Conservation (phyloP, 2,888 invertebrate species). For the Pterobdella sp. region DNA sequence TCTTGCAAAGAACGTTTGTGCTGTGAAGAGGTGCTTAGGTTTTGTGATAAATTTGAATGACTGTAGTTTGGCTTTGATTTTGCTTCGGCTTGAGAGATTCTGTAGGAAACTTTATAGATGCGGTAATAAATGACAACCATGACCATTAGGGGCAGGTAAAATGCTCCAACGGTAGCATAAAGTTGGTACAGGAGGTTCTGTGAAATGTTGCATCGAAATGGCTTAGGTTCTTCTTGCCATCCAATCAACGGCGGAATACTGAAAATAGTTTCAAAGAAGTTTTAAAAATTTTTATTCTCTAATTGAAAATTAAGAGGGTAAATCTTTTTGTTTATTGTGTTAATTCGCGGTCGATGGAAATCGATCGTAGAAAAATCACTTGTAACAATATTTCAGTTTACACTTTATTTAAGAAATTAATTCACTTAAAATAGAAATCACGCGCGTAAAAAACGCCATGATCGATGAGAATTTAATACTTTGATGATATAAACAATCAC, state of each 20-base stretch:
- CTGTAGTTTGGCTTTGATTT: constrained; percentile 41
- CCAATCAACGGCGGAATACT: constrained; percentile 69
- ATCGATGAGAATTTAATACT: too few species aligned
- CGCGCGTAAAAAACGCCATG: too few species aligned
- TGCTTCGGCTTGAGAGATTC: constrained; percentile 46
- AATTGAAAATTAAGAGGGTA: too few species aligned
- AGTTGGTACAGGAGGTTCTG: constrained; percentile 92
- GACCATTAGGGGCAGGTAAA: constrained; percentile 88
- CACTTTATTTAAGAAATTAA: too few species aligned
- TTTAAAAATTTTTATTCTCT: too few species aligned
- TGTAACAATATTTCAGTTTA: too few species aligned
- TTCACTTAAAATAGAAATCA: too few species aligned
- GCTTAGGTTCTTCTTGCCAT: constrained; percentile 41
- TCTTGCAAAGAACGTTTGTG: constrained; percentile 1
- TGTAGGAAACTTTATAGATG: constrained; percentile 55
- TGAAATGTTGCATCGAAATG: constrained; percentile 67
- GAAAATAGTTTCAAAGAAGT: too few species aligned
- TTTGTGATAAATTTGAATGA: background rate
- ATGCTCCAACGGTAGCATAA: constrained; percentile 73
- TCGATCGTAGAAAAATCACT: too few species aligned
- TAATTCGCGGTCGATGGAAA: too few species aligned
- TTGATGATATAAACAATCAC: too few species aligned
- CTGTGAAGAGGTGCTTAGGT: background rate
- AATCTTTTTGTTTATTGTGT: too few species aligned
- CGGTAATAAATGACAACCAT: constrained; percentile 96